Evolutionary conservation across 1,140 invertebrate genomes (phyloP), one percentile per base, ranked within the genome.

Genomic region (Uloborus diversus): DNA sequence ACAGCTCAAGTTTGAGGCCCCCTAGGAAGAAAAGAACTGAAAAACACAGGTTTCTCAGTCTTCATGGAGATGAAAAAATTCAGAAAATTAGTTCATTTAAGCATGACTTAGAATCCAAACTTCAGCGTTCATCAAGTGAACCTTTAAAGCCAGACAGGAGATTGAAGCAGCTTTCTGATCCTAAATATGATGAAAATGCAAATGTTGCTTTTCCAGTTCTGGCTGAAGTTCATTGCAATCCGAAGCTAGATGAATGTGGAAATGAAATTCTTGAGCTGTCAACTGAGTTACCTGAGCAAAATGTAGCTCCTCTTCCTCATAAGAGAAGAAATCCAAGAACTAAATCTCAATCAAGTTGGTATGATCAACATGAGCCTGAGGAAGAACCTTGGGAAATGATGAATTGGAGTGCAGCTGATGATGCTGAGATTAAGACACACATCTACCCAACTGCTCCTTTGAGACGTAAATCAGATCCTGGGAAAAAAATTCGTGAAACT

Each of bases 261-360:
- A 78, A 78, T 78, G 65, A 68, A 68, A 59, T 59, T 20, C 4
- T 28, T n/a, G 20, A 66, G 23, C 20, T 33, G 23, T n/a, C n/a
- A n/a, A n/a, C n/a, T n/a, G n/a, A n/a, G n/a, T n/a, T n/a, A n/a
- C 28, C 47, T 23, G 9, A 35, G 25, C 9, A 51, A 33, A 61
- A 79, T 56, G 30, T 49, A 27, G 51, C 9, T 30, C 62, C 76
- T 25, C 27, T 47, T 70, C 66, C 56, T 70, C 11, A 42, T 4
- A 27, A 23, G 23, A 80, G 62, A 35, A 69, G 49, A 62, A 49
- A 62, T 14, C 33, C 79, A 11, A 64, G 56, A 11, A 20, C 7
- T 13, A 80, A 71, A 65, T 80, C 79, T 17, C 68, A 71, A 37
- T 80, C 79, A 5, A 82, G 78, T 80, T 82, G 81, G 81, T 82